Evolutionary conservation across 1,140 invertebrate species (phyloP), one percentile per base, ranked within the genome.

Genomic region (Heliothis subflexa): DNA sequence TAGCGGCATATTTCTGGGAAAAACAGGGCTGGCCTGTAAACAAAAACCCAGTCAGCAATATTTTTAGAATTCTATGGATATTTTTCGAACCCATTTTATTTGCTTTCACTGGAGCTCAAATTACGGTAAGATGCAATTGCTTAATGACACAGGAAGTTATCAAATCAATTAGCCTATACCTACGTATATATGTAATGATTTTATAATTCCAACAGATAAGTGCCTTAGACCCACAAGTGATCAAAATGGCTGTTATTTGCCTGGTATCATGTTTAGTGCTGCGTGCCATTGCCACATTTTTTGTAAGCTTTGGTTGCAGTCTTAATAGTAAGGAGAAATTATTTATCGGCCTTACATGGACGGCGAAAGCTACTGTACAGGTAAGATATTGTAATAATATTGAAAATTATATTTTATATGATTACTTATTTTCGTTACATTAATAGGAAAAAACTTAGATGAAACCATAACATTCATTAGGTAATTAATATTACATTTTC

Each of bases 11-110:
- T 68, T 95, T 88, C 83, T 98, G 97, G 97, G 96, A 96, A 28
- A 96, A 96, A 83, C 96, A 98, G 91, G 97, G 97, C 55, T 98
- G 97, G 97, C 95, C 97, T 21, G 95, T 97, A 13, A 97, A 98
- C 86, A 97, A 98, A 77, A 98, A 98, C 91, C 97, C 97, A 0
- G 97, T 98, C 3, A 96, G 97, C 21, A 97, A 97, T n/a, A 96
- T 97, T 14, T 98, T 98, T 83, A 97, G 97, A 93, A 97, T 98
- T 61, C 96, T 99, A 82, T 99, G 98, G 98, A 97, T 98, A 96
- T 96, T 99, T 71, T 98, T 98, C 86, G 98, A 99, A 91, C 98
- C 98, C 0, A 97, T 99, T 62, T 95, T 99, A 3, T 99, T 99
- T 94, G 97, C 97, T 47, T 95, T 99, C 47, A 99, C 99, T 55